A percentile compares a stretch with the other conserved stretches of the same genome.
phyloP scores from a whole-genome alignment of 1,140 invertebrate genomes.

The Apocrypta bakeri region DNA sequence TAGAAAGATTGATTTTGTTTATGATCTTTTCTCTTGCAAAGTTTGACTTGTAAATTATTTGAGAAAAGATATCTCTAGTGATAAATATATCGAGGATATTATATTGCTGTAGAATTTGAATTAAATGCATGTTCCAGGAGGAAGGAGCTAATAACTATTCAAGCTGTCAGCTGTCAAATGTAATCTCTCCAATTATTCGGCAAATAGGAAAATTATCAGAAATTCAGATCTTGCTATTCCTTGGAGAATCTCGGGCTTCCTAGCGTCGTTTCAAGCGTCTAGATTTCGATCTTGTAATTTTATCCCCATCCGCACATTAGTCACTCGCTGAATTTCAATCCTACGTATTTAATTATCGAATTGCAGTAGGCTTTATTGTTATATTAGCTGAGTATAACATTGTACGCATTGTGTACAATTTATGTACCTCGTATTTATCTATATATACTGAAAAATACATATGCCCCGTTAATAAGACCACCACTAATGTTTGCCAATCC shows the following conservation, averaged over 20 bases:
- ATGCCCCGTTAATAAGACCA: too few species aligned
- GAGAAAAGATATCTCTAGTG: too few species aligned
- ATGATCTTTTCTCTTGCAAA: not conserved
- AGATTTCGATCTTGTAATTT: conserved; percentile 31
- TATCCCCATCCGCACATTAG: not conserved
- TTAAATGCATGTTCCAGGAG: not conserved
- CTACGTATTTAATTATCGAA: not conserved
- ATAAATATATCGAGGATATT: too few species aligned
- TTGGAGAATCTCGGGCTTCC: not conserved
- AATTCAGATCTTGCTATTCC: conserved; percentile 4
- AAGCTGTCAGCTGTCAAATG: conserved; percentile 3
- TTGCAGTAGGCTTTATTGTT: not conserved
- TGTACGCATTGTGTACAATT: too few species aligned
- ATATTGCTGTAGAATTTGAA: too few species aligned
- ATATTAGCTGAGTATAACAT: too few species aligned
- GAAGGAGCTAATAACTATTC: not conserved
- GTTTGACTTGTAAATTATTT: too few species aligned
- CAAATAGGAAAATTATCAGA: not conserved
- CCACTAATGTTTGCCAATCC: too few species aligned
- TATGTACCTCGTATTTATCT: too few species aligned
- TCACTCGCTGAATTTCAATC: not conserved
- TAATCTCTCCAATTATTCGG: conserved; percentile 19
- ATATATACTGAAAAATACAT: too few species aligned
- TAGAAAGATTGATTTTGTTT: not conserved
- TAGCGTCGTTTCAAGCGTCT: not conserved